Evolutionary conservation across 1,140 invertebrate species (phyloP).

Genomic region (Drosophila bifasciata): DNA sequence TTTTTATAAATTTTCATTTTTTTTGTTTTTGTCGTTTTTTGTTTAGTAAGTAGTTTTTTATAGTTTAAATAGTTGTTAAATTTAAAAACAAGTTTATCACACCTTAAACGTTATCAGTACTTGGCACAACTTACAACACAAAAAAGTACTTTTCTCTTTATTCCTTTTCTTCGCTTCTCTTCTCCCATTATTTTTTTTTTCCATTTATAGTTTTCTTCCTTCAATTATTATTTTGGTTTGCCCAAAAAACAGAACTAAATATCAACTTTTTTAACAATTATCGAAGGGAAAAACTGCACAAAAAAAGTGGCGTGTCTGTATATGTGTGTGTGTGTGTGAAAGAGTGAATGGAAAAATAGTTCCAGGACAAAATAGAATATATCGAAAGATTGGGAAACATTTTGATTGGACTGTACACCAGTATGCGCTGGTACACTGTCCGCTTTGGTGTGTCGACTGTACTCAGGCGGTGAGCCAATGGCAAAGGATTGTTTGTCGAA

Average conservation of each 20-base stretch:
- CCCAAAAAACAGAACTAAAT: conserved; percentile 44
- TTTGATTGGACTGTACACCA: conserved; percentile 1
- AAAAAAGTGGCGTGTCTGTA: background rate
- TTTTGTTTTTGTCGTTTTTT: conserved; percentile 37
- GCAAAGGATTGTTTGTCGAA: too few species aligned
- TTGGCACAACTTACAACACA: conserved; percentile 83
- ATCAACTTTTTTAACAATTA: conserved; percentile 39
- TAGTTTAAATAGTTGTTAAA: conserved; percentile 81
- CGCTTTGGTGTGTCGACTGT: background rate
- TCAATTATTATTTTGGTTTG: conserved; percentile 18
- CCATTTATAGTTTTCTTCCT: too few species aligned
- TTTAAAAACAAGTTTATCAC: conserved; percentile 82
- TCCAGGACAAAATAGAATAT: conserved; percentile 23
- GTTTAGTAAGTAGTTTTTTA: conserved; percentile 75
- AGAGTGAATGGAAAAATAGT: conserved; percentile 3
- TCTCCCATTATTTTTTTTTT: conserved; percentile 8
- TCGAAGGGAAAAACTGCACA: conserved; percentile 6
- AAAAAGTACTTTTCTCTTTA: conserved; percentile 71
- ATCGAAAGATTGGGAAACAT: conserved; percentile 3
- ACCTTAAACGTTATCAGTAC: conserved; percentile 84
- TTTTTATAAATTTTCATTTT: conserved; percentile 48
- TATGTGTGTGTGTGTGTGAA: background rate
- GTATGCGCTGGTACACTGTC: conserved; percentile 3
- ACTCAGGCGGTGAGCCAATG: background rate
- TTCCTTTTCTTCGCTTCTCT: conserved; percentile 44